Evolutionary conservation across 2,888 invertebrate species (phyloP).

Genomic region (Prostheceraeus crozeri): DNA sequence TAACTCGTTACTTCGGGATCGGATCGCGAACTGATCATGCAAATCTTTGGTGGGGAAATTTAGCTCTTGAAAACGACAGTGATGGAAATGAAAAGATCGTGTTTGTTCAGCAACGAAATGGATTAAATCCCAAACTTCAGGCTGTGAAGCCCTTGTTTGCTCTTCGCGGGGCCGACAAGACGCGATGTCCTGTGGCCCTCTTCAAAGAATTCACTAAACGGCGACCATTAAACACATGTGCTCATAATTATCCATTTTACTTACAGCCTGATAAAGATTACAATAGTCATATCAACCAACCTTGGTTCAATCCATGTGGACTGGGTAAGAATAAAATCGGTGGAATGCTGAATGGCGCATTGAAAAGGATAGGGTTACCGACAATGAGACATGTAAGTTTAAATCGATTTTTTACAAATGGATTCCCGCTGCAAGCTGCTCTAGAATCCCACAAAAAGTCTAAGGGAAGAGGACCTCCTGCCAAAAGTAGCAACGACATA

Average conservation of each 20-base stretch:
- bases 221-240: neutral
- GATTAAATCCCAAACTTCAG: neutral
- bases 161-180: neutral
- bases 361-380: neutral
- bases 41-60: neutral
- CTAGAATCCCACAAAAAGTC: too few relatives aligned
- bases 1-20: slow-evolving; percentile 20
- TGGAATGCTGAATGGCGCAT: slow-evolving; percentile 5
- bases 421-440: too few relatives aligned
- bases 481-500: too few relatives aligned
- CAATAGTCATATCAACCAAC: neutral
- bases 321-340: slow-evolving; percentile 18
- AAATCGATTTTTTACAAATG: too few relatives aligned
- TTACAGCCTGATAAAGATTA: neutral
- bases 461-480: too few relatives aligned
- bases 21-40: slow-evolving; percentile 13
- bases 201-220: neutral
- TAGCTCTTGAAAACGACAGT: neutral
- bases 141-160: neutral
- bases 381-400: slow-evolving; percentile 3
- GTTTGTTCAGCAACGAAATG: neutral
- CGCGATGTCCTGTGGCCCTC: slow-evolving; percentile 6
- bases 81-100: neutral
- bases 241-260: slow-evolving; percentile 1
- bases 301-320: neutral